A percentile compares a stretch with the other conserved stretches of the same genome.
These are phyloP conservation scores for Drosophila pallidifrons DNA, from an alignment of 1,140 invertebrate genomes.

Conservation along the genomic window DNA sequence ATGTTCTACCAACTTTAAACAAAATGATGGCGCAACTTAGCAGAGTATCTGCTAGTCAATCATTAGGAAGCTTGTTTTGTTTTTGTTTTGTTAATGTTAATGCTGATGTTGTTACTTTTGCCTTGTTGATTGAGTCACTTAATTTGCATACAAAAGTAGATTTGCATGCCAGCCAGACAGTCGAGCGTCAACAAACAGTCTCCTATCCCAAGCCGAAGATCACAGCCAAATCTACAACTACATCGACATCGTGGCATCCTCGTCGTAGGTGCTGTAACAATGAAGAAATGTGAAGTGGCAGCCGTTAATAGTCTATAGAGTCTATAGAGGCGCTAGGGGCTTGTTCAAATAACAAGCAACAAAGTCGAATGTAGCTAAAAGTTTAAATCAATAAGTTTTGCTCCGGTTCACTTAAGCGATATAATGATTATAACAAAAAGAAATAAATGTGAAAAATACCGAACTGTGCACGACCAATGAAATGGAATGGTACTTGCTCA, in stretches of 20 bases:
- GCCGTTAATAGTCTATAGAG: conserved; percentile 63
- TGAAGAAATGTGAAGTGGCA: conserved; percentile 62
- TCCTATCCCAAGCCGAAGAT: neutral
- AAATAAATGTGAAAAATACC: conserved; percentile 39
- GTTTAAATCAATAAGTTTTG: conserved; percentile 80
- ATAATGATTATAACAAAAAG: conserved; percentile 29
- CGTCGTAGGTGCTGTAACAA: conserved; percentile 64
- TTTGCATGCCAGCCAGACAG: conserved; percentile 67
- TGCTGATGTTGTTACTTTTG: conserved; percentile 26
- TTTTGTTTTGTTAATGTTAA: conserved; percentile 7
- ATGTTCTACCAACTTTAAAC: too few relatives aligned
- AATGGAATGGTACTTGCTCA: conserved; percentile 27
- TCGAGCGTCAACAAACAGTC: conserved; percentile 41
- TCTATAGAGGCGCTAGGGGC: conserved; percentile 67
- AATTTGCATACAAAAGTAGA: conserved; percentile 82
- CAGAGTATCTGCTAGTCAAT: conserved; percentile 15
- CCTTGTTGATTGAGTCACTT: conserved; percentile 75
- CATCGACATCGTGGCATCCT: conserved; percentile 12
- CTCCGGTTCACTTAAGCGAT: conserved; percentile 45
- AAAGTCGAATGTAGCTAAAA: conserved; percentile 65
- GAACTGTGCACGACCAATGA: neutral
- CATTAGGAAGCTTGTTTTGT: neutral
- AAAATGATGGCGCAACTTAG: neutral
- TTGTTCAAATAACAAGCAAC: conserved; percentile 60
- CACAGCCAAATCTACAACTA: neutral